These are phyloP conservation scores for Pandemis corylana DNA, from an alignment of 2,888 invertebrate species.

Conservation along the genomic window DNA sequence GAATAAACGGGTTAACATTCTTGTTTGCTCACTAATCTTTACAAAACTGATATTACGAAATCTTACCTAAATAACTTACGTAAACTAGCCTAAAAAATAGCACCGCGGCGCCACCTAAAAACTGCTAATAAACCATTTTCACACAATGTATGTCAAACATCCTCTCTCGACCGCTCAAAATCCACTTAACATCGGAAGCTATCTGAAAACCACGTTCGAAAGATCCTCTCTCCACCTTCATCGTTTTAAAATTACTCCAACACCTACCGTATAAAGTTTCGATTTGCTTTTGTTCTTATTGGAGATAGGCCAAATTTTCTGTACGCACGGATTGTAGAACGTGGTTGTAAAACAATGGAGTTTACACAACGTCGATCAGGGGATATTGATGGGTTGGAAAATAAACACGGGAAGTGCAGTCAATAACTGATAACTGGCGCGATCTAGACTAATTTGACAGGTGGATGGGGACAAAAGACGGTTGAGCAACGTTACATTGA, in stretches of 20 bases:
- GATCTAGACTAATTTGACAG: not conserved
- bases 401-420: conserved; percentile 33
- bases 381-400: conserved; percentile 28
- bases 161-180: conserved; percentile 22
- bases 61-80: not conserved
- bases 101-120: not conserved
- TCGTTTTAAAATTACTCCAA: not conserved
- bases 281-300: not conserved
- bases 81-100: not conserved
- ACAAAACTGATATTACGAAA: not conserved
- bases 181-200: conserved; percentile 29
- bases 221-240: not conserved
- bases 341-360: conserved; percentile 27
- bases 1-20: not conserved
- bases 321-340: not conserved
- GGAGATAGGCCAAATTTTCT: not conserved
- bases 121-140: conserved; percentile 12
- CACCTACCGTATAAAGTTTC: not conserved
- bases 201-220: conserved; percentile 9
- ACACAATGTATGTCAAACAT: conserved; percentile 31
- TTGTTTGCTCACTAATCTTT: not conserved
- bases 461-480: not conserved
- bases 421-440: conserved; percentile 4
- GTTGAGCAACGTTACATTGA: not conserved
- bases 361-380: conserved; percentile 29